Percentiles rank a stretch among this genome's conserved stretches.
These are phyloP conservation scores for Tenthredo livida DNA, from an alignment of 2,888 invertebrate species.

Conservation along the genomic window DNA sequence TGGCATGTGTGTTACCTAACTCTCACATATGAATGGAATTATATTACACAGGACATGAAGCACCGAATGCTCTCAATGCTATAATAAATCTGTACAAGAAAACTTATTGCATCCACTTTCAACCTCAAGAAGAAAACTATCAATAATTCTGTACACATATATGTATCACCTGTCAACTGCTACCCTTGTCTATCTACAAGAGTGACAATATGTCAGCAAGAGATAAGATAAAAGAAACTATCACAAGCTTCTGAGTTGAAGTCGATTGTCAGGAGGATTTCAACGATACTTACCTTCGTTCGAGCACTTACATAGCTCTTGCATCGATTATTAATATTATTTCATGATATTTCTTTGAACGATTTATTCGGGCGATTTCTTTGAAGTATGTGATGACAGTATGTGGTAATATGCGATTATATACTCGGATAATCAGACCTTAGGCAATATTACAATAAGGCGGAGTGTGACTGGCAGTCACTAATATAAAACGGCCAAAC, in stretches of 20 bases:
- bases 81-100: background rate
- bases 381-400: slow-evolving; percentile 4
- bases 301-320: slow-evolving; percentile 1
- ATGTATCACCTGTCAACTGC: background rate
- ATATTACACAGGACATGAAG: background rate
- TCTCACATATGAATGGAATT: background rate
- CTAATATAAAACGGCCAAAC: background rate
- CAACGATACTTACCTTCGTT: slow-evolving; percentile 5
- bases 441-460: background rate
- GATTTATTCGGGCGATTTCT: background rate
- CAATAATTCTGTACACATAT: background rate
- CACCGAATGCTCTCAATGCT: background rate
- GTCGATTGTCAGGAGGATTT: slow-evolving; percentile 5
- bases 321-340: background rate
- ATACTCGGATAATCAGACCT: background rate
- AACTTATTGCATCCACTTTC: background rate
- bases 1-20: background rate
- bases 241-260: background rate
- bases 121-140: background rate
- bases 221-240: background rate
- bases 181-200: background rate
- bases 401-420: background rate
- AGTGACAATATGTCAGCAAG: background rate
- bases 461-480: background rate
- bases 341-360: background rate